Base-by-base conservation (phyloP, 2,113 vertebrate genomes). In the Lagopus leucura region DNA sequence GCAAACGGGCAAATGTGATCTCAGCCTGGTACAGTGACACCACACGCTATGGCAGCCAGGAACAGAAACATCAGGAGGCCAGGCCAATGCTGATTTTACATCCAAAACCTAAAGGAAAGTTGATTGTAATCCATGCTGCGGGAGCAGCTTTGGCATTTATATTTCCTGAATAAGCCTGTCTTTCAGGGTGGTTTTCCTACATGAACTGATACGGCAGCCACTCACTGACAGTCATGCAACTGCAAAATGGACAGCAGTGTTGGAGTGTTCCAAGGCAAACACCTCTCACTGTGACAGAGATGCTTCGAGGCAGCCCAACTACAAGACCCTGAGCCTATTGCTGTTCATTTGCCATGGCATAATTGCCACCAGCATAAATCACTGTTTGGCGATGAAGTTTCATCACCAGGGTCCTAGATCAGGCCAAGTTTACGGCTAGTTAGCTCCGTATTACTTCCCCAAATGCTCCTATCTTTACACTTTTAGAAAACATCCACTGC, bases 201-300 rank as follows among this genome's bases (percentile, higher is more conserved):
- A 50, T 65, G 64, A 42, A 70, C 8, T 1, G 16, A 32, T 73
- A 42, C 0, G 4, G 48, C 43, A 28, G 52, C 58, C n/a, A 45
- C 4, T 2, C 0, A 1, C 52, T 6, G 66, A n/a, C 90, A 32
- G 5, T 2, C 30, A 2, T 0, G 36, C 38, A 40, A 7, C 8
- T 57, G 79, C 71, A 72, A 28, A 52, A 60, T 1, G 40, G 63
- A 3, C 21, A 14, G 55, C 24, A 16, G 32, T 43, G 5, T 79
- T 28, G 58, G 47, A 3, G 13, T 30, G 82, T 42, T 86, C 77
- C 55, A 48, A 54, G 52, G 50, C 28, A 81, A 50, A 18, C 43
- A 18, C 9, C 13, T 79, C 78, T 34, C 2, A 1, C 1, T 0
- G 48, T 10, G 36, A 16, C 42, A 55, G 60, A 66, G 73, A 5